Conservation (phyloP, 2,888 invertebrate genomes). For the Papilio demoleus region DNA sequence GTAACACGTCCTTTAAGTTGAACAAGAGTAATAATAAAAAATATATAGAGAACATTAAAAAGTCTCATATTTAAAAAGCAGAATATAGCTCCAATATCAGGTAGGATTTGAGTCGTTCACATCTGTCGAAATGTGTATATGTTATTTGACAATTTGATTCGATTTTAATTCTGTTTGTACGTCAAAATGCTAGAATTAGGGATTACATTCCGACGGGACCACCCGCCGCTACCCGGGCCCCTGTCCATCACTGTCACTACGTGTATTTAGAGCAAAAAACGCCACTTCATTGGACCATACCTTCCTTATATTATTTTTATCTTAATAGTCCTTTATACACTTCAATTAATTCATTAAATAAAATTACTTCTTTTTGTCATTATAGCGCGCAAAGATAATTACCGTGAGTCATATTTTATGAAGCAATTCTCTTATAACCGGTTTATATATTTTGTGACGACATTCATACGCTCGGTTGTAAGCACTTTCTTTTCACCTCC, state of each 20-base stretch:
- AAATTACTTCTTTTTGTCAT: background rate
- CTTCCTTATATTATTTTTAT: slow-evolving; percentile 36
- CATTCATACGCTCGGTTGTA: too few species aligned
- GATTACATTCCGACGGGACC: slow-evolving; percentile 52
- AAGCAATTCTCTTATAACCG: slow-evolving; percentile 8
- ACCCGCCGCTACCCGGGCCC: slow-evolving; percentile 53
- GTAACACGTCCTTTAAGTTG: too few species aligned
- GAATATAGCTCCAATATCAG: background rate
- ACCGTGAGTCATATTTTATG: background rate
- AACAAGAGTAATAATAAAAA: background rate
- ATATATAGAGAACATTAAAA: background rate
- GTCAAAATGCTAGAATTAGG: slow-evolving; percentile 37
- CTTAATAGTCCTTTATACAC: slow-evolving; percentile 2
- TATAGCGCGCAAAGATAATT: background rate
- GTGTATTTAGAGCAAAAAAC: slow-evolving; percentile 58
- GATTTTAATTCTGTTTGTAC: slow-evolving; percentile 27
- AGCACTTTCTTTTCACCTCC: too few species aligned
- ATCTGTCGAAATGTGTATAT: slow-evolving; percentile 16
- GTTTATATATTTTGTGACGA: too few species aligned
- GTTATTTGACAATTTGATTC: slow-evolving; percentile 26
- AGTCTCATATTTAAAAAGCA: background rate
- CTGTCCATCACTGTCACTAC: slow-evolving; percentile 72
- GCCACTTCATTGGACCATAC: slow-evolving; percentile 54
- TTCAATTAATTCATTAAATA: slow-evolving; percentile 23
- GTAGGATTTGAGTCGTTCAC: slow-evolving; percentile 13